Percentiles rank a stretch among this genome's conserved stretches.
Evolutionary conservation across 2,797 vertebrate genomes (phyloP).

Genomic region (Dendrocincla fuliginosa): DNA sequence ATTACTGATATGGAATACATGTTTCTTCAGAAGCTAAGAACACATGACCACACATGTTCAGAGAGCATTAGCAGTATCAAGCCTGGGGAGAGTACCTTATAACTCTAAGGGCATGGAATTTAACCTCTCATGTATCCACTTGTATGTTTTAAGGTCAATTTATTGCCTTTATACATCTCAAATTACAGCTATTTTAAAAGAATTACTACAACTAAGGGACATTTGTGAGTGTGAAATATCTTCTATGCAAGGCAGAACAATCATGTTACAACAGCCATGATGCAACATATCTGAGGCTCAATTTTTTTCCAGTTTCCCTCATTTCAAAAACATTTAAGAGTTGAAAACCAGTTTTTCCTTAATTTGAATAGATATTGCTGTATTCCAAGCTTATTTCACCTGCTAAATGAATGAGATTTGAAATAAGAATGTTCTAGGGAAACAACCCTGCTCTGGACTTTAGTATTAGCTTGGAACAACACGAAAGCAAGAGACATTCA

Average conservation of each 20-base stretch:
- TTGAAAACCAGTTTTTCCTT: not conserved
- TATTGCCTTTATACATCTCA: not conserved
- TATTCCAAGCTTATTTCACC: not conserved
- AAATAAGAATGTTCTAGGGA: not conserved
- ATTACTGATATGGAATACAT: not conserved
- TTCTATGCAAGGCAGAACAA: not conserved
- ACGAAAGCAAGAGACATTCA: fast-evolving
- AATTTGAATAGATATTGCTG: not conserved
- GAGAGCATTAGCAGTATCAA: not conserved
- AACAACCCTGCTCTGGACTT: not conserved
- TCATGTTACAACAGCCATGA: not conserved
- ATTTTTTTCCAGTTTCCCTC: not conserved
- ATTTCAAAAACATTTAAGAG: not conserved
- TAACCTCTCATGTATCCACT: not conserved
- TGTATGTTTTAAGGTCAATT: not conserved
- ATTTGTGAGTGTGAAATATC: not conserved
- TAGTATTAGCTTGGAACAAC: not conserved
- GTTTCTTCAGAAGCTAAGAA: not conserved
- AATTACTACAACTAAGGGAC: not conserved
- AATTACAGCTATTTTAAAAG: not conserved
- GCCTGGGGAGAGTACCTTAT: not conserved
- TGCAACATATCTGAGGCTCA: not conserved
- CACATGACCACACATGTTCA: not conserved
- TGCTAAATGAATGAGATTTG: not conserved
- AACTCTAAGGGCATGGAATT: not conserved